Base-by-base conservation (phyloP, 2,797 vertebrate species). In the Lutjanus campechanus region DNA sequence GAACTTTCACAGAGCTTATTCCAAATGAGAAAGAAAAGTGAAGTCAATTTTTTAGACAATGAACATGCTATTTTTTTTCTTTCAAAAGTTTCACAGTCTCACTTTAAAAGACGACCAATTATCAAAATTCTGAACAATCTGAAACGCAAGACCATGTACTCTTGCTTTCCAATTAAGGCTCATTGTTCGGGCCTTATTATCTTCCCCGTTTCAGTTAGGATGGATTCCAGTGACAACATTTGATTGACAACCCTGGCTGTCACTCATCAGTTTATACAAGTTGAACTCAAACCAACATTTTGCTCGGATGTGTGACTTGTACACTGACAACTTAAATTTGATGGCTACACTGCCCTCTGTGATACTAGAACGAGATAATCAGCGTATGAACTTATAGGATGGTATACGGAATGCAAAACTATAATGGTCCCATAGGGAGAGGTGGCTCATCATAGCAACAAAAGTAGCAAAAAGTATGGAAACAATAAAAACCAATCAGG, bases 401-500 rank as follows among this genome's bases (percentile, higher is more conserved):
- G 5, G 29, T 36, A 36, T 19, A 63, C 44, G 62, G 51, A 61
- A 58, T n/a, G 72, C 29, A 55, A 76, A 73, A 62, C 53, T 16
- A 40, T 58, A 69, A 71, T 49, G 60, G 72, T 64, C 67, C 58
- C 56, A 9, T 25, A 65, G 65, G 50, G 77, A 77, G 8, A 60
- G 63, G 40, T 53, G 41, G 53, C 62, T 82, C 70, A 58, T 15
- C 63, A 50, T 25, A 75, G 56, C 36, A 73, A 68, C 55, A 60
- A 60, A 77, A 68, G 61, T 66, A 84, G 51, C 43, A 56, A n/a
- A 36, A 77, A 80, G 66, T 55, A 79, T 85, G 73, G 77, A 82
- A 90, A 70, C 68, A 80, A 65, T 86, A 75, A 82, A 72, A 79
- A 61, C n/a, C 56, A 81, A 53, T 71, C 67, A 67, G 68, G 69